phyloP scores from a whole-genome alignment of 2,113 vertebrate species.

The Catagonus wagneri region DNA sequence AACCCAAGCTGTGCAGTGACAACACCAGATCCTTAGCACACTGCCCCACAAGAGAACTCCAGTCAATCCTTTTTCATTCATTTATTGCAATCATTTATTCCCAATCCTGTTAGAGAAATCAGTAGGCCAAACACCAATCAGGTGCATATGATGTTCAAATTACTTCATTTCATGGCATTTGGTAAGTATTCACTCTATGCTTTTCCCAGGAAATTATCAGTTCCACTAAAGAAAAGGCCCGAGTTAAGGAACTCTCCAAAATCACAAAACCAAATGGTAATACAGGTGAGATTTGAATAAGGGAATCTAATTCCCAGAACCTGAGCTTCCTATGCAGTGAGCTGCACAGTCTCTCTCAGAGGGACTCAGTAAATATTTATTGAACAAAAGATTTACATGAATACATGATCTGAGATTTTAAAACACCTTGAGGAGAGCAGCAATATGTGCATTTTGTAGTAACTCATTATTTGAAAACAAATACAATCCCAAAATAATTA shows the following conservation, averaged over 20 bases:
- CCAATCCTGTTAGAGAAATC: slow-evolving; percentile 12
- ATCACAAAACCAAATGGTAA: not conserved
- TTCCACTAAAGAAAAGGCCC: not conserved
- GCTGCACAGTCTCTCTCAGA: not conserved
- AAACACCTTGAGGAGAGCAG: not conserved
- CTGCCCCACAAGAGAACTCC: too few species aligned
- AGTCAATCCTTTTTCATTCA: not conserved
- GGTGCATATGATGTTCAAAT: not conserved
- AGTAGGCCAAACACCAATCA: not conserved
- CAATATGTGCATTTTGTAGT: not conserved
- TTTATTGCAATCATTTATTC: slow-evolving; percentile 12
- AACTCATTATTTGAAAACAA: not conserved
- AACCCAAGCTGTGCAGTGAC: too few species aligned
- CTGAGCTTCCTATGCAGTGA: not conserved
- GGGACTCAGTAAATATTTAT: not conserved
- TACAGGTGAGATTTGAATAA: not conserved
- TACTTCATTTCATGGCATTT: not conserved
- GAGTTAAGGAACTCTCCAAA: not conserved
- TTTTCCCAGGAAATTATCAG: not conserved
- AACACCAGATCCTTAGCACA: too few species aligned
- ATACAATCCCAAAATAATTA: not conserved
- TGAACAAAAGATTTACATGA: not conserved
- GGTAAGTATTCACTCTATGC: not conserved
- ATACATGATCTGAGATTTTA: not conserved
- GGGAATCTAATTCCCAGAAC: not conserved